Percentiles rank a stretch among this genome's conserved stretches.
Evolutionary conservation across 2,797 vertebrate species (phyloP).

Genomic region (Enteromius thamalakanensis): DNA sequence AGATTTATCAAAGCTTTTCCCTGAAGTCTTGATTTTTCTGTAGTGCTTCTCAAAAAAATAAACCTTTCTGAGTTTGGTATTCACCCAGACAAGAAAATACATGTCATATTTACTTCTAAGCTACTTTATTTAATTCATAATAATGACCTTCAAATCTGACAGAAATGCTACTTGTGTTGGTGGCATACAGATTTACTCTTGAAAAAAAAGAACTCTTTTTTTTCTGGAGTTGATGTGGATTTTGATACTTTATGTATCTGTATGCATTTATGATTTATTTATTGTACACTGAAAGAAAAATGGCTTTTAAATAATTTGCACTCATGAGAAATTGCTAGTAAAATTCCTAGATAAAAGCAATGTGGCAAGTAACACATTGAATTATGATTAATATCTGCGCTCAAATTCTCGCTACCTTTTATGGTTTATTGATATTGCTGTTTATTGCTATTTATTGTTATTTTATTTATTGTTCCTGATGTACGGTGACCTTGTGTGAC

Average conservation of each 20-base stretch:
- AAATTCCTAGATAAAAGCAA: not conserved
- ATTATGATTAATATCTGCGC: not conserved
- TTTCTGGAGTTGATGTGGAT: not conserved
- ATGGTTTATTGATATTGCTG: too few species aligned
- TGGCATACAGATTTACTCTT: not conserved
- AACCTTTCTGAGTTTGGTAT: too few species aligned
- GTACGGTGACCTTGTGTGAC: too few species aligned
- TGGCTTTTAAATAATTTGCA: not conserved
- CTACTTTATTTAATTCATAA: not conserved
- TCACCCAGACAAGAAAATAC: not conserved
- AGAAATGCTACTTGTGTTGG: not conserved
- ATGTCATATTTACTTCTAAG: not conserved
- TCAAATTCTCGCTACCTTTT: too few species aligned
- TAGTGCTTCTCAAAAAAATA: not conserved
- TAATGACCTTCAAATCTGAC: not conserved
- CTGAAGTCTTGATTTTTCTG: not conserved
- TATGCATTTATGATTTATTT: not conserved
- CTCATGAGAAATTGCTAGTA: not conserved
- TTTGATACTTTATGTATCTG: not conserved
- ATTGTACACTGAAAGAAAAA: not conserved
- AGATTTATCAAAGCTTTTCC: slow-evolving; percentile 13
- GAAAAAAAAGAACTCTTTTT: not conserved
- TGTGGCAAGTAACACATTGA: not conserved
- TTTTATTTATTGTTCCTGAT: too few species aligned
- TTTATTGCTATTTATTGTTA: too few species aligned